Percentiles rank a stretch among this genome's conserved stretches.
These are phyloP conservation scores for Gnathonemus longibarbis DNA, from an alignment of 2,113 vertebrate species.

Conservation along the genomic window DNA sequence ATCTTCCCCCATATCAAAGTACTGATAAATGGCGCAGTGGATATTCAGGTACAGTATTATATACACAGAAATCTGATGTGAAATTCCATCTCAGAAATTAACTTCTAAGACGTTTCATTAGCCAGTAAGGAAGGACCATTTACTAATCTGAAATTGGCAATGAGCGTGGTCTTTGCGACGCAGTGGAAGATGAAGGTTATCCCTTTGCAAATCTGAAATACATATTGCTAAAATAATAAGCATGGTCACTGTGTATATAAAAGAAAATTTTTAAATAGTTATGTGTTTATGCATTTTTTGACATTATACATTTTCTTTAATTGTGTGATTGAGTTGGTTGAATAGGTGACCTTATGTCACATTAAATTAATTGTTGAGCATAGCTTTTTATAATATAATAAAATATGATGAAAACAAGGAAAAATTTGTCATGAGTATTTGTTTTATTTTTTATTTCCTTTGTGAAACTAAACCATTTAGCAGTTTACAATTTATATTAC, in stretches of 20 bases:
- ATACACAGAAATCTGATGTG: neutral
- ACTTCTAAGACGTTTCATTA: neutral
- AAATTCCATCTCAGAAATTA: neutral
- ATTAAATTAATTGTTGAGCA: neutral
- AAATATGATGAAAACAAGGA: neutral
- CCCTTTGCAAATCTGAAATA: neutral
- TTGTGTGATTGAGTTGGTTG: neutral
- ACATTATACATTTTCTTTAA: neutral
- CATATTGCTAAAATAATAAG: neutral
- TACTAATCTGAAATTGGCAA: neutral
- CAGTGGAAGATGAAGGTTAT: neutral
- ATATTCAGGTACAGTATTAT: neutral
- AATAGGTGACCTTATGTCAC: neutral
- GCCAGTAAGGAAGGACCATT: neutral
- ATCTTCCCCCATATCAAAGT: neutral
- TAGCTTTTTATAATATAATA: neutral
- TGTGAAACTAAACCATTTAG: neutral
- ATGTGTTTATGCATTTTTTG: neutral
- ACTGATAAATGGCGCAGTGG: neutral
- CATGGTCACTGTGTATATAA: neutral
- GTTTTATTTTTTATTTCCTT: neutral
- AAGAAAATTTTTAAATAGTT: neutral
- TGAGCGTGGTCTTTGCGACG: neutral
- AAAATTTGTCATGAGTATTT: neutral
- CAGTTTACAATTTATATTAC: neutral